Evolutionary conservation across 2,113 vertebrate species (phyloP).

Genomic region (Athene cunicularia): DNA sequence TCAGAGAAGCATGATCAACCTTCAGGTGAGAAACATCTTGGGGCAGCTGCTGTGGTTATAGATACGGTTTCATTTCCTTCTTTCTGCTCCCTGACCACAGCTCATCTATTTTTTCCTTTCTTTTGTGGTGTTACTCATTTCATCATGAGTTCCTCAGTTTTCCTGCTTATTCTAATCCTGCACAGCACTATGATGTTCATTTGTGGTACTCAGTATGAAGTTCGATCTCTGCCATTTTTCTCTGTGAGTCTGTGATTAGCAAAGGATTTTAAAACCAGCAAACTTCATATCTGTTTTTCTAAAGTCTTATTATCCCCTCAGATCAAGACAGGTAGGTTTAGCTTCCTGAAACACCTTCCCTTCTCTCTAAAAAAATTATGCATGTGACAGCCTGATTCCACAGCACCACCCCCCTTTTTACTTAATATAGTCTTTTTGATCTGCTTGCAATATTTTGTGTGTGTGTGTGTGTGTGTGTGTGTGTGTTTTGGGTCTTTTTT

Average conservation of each 20-base stretch:
- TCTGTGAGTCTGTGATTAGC: background rate
- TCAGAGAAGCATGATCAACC: background rate
- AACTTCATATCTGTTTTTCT: background rate
- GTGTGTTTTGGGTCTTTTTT: too few relatives aligned
- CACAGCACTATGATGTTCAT: background rate
- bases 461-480: too few relatives aligned
- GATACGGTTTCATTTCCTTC: background rate
- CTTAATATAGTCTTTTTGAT: background rate
- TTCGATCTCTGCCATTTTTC: background rate
- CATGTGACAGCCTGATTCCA: background rate
- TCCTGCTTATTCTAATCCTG: background rate
- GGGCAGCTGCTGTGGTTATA: background rate
- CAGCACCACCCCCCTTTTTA: background rate
- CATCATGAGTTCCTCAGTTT: background rate
- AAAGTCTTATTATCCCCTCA: background rate
- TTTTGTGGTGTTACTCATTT: background rate
- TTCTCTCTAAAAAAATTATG: background rate
- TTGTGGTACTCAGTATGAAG: background rate
- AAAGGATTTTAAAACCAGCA: background rate
- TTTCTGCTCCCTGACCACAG: background rate
- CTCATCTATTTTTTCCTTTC: background rate
- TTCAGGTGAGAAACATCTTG: background rate
- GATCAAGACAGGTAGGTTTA: background rate
- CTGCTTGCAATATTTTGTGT: background rate
- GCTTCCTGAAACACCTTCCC: background rate